Evolutionary conservation across 2,113 vertebrate species (phyloP).

Genomic region (Apaloderma vittatum): DNA sequence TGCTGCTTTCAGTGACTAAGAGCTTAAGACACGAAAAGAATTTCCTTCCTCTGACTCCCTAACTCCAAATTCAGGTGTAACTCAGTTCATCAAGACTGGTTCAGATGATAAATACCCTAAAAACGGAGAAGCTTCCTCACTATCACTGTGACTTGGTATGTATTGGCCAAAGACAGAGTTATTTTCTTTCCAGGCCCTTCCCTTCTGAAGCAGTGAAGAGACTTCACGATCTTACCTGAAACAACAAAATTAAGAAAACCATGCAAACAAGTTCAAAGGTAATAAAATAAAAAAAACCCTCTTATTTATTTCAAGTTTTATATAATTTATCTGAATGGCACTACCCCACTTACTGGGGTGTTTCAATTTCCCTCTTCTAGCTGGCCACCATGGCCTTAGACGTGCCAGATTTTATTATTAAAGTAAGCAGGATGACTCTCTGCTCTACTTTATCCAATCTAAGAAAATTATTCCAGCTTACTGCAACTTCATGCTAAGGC

Average conservation of each 20-base stretch:
- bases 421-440: neutral
- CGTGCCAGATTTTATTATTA: neutral
- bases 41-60: neutral
- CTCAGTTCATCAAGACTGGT: neutral
- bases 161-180: neutral
- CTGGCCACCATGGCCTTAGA: neutral
- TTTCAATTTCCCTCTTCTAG: neutral
- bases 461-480: neutral
- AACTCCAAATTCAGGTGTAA: conserved; percentile 8
- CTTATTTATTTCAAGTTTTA: neutral
- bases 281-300: neutral
- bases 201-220: neutral
- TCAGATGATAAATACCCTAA: neutral
- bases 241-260: neutral
- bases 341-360: neutral
- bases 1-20: conserved; percentile 23
- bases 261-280: neutral
- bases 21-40: conserved; percentile 2
- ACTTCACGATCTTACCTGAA: neutral
- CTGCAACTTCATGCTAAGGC: neutral
- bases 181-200: neutral
- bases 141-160: neutral
- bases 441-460: neutral
- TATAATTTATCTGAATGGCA: neutral
- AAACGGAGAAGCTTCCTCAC: neutral